Base-by-base conservation (phyloP, 2,888 invertebrate species). In the Epistrophe eligans region DNA sequence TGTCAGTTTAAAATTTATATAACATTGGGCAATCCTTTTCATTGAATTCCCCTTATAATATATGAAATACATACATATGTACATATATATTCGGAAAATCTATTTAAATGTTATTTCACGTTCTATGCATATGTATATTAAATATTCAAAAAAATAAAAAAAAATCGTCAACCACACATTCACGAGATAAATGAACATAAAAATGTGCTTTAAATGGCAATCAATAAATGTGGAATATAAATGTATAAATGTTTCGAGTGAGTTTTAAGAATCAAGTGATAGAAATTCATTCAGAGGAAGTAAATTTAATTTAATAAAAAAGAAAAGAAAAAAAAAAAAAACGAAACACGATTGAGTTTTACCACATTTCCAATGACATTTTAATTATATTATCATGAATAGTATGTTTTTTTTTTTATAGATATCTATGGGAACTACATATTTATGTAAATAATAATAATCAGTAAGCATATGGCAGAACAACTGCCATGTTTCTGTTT, bases 141-240 rank as follows among this genome's bases (percentile, higher is more conserved):
- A 67, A 67, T 50, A 19, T 35, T 35, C 17, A 45, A 32, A 50
- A 8, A 24, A 64, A n/a, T n/a, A 64, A 40, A 32, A 50, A 24
- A 43, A 67, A 19, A 50, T 50, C 35, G 50, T 67, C 66, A 67
- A 67, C 66, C 66, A 35, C 66, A 67, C 50, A 48, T 48, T 50
- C 32, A 67, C 17, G 19, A 67, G 48, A 67, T 67, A 67, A 35
- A 50, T 67, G 66, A 50, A 67, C 48, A 67, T 67, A 50, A 50
- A 48, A 67, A 48, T 67, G 50, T 67, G 50, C 66, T 67, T 64
- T 67, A 67, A 67, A 67, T 67, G 32, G 66, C 66, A 67, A 67
- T 67, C 66, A 67, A 67, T 67, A 67, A 64, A 45, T 6, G 24
- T 24, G 28, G 28, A 55, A 55, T 24, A 55, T n/a, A 15, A 50